Evolutionary conservation across 2,888 invertebrate species (phyloP).

Genomic region (Caenorhabditis sinica): DNA sequence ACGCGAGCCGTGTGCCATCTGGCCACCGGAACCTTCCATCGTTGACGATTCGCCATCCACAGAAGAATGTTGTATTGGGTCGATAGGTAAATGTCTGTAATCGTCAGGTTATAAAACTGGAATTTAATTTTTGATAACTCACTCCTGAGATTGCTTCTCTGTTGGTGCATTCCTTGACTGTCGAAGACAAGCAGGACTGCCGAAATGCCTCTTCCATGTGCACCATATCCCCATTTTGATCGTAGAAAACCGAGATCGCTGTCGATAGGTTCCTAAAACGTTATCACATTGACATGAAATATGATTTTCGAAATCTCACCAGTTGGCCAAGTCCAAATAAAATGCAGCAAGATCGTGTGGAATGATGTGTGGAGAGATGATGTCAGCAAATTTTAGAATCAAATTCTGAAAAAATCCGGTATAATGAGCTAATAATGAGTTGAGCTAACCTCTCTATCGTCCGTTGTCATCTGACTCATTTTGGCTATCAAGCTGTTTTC

Average conservation of each 20-base stretch:
- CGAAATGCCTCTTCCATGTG: slow-evolving; percentile 67
- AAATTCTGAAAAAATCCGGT: slow-evolving; percentile 38
- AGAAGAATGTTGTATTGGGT: slow-evolving; percentile 45
- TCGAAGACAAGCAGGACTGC: slow-evolving; percentile 50
- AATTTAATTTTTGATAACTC: background rate
- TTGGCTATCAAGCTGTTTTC: slow-evolving; percentile 62
- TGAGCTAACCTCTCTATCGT: slow-evolving; percentile 53
- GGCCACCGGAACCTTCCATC: slow-evolving; percentile 63
- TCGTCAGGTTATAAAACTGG: background rate
- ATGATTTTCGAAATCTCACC: slow-evolving; percentile 42
- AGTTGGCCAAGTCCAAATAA: slow-evolving; percentile 66
- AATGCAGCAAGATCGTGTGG: slow-evolving; percentile 67
- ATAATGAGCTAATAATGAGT: background rate
- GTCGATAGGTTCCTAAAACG: slow-evolving; percentile 56
- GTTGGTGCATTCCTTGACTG: slow-evolving; percentile 52
- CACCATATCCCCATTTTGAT: slow-evolving; percentile 62
- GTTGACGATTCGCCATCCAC: slow-evolving; percentile 51
- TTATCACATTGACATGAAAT: background rate
- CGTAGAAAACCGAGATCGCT: slow-evolving; percentile 59
- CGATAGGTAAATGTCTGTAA: slow-evolving; percentile 37
- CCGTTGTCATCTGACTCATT: slow-evolving; percentile 67
- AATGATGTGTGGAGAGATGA: slow-evolving; percentile 56
- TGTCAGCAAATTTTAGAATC: slow-evolving; percentile 48
- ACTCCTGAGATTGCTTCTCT: slow-evolving; percentile 54
- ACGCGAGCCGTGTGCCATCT: slow-evolving; percentile 55